Percentiles rank a stretch among this genome's conserved stretches.
phyloP scores from a whole-genome alignment of 1,140 invertebrate genomes.

The Aphelenchoides avenae region DNA sequence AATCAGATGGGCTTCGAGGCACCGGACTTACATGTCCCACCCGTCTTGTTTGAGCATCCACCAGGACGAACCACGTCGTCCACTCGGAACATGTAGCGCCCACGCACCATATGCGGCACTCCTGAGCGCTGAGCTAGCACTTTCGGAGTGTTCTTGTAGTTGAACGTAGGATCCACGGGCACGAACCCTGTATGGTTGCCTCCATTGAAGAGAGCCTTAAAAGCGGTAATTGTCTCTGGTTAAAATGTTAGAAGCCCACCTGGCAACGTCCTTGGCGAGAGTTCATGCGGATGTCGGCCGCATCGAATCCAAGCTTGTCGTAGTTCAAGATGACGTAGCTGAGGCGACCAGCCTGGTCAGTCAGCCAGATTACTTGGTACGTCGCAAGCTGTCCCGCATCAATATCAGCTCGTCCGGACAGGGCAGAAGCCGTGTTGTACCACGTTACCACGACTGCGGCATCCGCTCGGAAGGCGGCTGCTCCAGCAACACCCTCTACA shows the following conservation, averaged over 20 bases:
- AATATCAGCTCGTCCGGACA: constrained; percentile 55
- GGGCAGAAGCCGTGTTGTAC: constrained; percentile 58
- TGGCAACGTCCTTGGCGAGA: constrained; percentile 53
- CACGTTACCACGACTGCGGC: constrained; percentile 56
- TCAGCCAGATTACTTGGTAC: constrained; percentile 56
- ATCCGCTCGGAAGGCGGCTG: constrained; percentile 52
- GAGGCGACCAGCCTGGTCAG: constrained; percentile 49
- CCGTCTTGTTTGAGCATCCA: constrained; percentile 59
- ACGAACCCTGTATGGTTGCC: constrained; percentile 59
- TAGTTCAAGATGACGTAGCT: constrained; percentile 57
- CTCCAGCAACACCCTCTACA: constrained; percentile 55
- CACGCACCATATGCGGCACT: constrained; percentile 57
- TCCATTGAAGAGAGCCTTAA: constrained; percentile 56
- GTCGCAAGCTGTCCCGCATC: constrained; percentile 58
- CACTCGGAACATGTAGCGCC: constrained; percentile 59
- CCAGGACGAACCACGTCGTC: constrained; percentile 58
- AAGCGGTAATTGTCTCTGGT: no score
- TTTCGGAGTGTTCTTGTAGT: constrained; percentile 59
- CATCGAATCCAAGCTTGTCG: constrained; percentile 58
- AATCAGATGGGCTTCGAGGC: background rate
- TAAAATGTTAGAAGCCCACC: no score
- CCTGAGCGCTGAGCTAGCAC: constrained; percentile 56
- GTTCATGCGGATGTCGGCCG: constrained; percentile 56
- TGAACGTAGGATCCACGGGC: constrained; percentile 54
- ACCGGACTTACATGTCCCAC: constrained; percentile 52